Base-by-base conservation (phyloP, 2,888 invertebrate species). In the Netelia melanura region DNA sequence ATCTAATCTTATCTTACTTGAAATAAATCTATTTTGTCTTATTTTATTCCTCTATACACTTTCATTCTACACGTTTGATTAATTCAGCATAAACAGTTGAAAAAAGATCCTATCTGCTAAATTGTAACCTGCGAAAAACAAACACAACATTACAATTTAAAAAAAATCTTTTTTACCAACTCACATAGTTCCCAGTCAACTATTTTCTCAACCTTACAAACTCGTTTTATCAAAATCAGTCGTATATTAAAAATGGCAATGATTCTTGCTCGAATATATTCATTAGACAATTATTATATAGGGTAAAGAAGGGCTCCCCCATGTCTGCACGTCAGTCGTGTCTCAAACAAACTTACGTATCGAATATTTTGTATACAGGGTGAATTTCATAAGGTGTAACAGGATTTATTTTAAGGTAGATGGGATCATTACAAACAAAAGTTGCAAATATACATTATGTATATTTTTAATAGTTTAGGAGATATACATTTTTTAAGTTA, bases 201-300 rank as follows among this genome's bases (percentile, higher is more conserved):
- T 38, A 6, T 38, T 3, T 38, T 38, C 8, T 38, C 38, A 6
- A 6, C 6, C 8, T 6, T 38, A 38, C 0, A 38, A 38, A 38
- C 6, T 48, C 10, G 2, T 48, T 48, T 48, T 48, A 23, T 23
- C 3, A 61, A 23, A 8, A 10, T 61, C 61, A 21, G 10, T n/a
- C 6, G 5, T 65, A 65, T 67, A 61, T 61, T 61, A 48, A 48
- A 67, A 67, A 48, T 14, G 5, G 56, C 52, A 38, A 75, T 74
- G 74, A 78, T 74, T 81, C 74, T 64, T 54, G 38, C 58, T 62
- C 65, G 54, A 72, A 74, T 54, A 52, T 62, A 14, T 48, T 11
- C 48, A 70, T 58, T 25, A 14, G 14, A 48, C 0, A 3, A 48
- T 48, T 48, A 48, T 48, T 48, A 3, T 48, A 48, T 48, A 14